A percentile compares a stretch with the other conserved stretches of the same genome.
These are phyloP conservation scores for Spodoptera exigua DNA, from an alignment of 2,888 invertebrate species.

Conservation along the genomic window DNA sequence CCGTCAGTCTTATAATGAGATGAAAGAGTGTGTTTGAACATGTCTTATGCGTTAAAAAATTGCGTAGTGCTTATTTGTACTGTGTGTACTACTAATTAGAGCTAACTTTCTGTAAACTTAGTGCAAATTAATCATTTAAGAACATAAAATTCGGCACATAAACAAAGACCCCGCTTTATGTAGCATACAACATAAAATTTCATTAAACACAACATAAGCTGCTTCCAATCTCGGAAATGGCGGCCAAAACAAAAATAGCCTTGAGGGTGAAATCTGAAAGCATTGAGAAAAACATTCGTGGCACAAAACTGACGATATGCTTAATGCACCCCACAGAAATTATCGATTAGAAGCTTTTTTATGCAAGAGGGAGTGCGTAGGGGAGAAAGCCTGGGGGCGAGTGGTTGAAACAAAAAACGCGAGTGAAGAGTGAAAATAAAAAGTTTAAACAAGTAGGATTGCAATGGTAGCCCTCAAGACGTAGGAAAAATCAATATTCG, in stretches of 20 bases:
- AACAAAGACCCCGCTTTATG: constrained; percentile 39
- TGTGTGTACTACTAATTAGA: no score
- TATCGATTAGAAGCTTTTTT: constrained; percentile 90
- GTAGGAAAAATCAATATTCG: constrained; percentile 86
- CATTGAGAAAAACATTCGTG: constrained; percentile 86
- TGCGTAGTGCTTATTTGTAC: no score
- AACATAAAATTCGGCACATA: constrained; percentile 40
- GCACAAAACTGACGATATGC: constrained; percentile 86
- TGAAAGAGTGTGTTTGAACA: no score
- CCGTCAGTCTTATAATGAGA: no score
- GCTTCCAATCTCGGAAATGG: constrained; percentile 79
- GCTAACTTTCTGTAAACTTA: neutral
- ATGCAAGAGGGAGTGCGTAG: constrained; percentile 88
- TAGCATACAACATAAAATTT: constrained; percentile 57
- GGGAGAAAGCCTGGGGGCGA: constrained; percentile 84
- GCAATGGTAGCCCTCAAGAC: constrained; percentile 86
- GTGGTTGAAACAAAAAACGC: constrained; percentile 89
- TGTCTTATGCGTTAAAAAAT: no score
- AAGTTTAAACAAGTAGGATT: constrained; percentile 88
- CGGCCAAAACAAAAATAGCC: constrained; percentile 84
- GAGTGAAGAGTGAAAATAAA: constrained; percentile 89
- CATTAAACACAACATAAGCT: constrained; percentile 65
- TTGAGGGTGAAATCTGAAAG: constrained; percentile 85
- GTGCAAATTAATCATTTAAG: constrained; percentile 17
- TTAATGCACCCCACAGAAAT: constrained; percentile 90